These are phyloP conservation scores for Lepilemur septentrionalis DNA, from an alignment of 2,797 vertebrate species.

Conservation along the genomic window DNA sequence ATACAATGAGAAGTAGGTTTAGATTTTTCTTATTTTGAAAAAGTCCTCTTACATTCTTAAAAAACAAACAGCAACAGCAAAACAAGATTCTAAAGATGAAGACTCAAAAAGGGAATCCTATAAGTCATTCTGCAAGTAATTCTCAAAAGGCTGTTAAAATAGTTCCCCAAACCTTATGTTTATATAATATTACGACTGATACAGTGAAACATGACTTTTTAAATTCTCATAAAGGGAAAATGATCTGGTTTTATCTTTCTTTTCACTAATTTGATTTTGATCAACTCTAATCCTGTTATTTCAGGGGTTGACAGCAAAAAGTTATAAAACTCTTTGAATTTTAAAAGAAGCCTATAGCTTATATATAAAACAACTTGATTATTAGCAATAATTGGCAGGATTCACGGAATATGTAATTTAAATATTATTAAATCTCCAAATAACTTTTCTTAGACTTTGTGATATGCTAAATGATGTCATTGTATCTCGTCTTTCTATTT, in stretches of 20 bases:
- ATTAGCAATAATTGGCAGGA: neutral
- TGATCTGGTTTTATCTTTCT: neutral
- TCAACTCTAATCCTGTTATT: neutral
- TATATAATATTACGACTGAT: neutral
- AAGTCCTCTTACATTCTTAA: neutral
- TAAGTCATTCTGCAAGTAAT: neutral
- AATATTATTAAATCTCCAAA: neutral
- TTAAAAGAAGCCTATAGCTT: neutral
- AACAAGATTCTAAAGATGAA: neutral
- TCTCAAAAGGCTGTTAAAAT: neutral
- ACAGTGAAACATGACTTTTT: neutral
- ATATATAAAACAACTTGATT: neutral
- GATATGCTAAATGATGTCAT: neutral
- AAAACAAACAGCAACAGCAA: neutral
- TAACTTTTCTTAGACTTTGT: neutral
- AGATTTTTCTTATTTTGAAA: neutral
- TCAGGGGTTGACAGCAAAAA: neutral
- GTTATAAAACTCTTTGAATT: neutral
- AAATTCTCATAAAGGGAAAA: neutral
- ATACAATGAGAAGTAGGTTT: neutral
- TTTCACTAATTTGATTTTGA: conserved; percentile 24
- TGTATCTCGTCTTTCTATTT: neutral
- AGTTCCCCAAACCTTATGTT: neutral
- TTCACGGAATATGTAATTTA: neutral
- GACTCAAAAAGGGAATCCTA: neutral